A percentile compares a stretch with the other conserved stretches of the same genome.
phyloP scores from a whole-genome alignment of 2,888 invertebrate species.

The Magallana nippona region DNA sequence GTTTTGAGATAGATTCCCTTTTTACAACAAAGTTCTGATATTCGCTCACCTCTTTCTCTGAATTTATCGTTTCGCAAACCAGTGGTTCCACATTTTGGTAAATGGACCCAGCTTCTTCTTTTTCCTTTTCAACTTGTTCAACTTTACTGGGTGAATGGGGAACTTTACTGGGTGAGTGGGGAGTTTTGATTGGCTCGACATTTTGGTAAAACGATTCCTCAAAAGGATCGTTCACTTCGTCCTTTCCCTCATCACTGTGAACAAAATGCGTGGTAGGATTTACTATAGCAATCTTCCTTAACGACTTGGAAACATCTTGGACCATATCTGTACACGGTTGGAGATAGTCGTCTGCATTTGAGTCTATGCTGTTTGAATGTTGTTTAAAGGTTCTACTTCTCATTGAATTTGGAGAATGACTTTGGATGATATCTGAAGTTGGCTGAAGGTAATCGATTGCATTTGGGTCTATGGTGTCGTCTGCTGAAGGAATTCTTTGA shows the following conservation, averaged over 20 bases:
- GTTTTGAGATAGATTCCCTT: not conserved
- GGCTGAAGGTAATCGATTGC: not conserved
- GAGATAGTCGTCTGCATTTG: not conserved
- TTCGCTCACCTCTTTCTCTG: not conserved
- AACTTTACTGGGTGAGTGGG: too few relatives aligned
- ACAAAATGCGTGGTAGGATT: conserved; percentile 11
- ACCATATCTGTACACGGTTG: not conserved
- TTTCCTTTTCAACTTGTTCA: not conserved
- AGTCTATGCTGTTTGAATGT: too few relatives aligned
- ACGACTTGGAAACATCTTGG: not conserved
- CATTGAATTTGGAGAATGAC: too few relatives aligned
- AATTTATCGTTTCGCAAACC: not conserved
- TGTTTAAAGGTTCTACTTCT: too few relatives aligned
- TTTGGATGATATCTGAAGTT: not conserved
- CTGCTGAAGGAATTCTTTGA: not conserved
- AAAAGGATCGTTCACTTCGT: not conserved
- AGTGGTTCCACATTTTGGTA: conserved; percentile 7
- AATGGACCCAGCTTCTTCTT: not conserved
- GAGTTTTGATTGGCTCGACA: not conserved
- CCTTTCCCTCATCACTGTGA: not conserved
- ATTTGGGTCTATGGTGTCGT: not conserved
- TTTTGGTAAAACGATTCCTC: not conserved
- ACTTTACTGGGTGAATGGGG: too few relatives aligned
- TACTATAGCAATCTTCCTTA: not conserved
- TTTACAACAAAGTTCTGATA: conserved; percentile 5